Evolutionary conservation across 2,113 vertebrate genomes (phyloP).

Genomic region (Orientallactaga bullata): DNA sequence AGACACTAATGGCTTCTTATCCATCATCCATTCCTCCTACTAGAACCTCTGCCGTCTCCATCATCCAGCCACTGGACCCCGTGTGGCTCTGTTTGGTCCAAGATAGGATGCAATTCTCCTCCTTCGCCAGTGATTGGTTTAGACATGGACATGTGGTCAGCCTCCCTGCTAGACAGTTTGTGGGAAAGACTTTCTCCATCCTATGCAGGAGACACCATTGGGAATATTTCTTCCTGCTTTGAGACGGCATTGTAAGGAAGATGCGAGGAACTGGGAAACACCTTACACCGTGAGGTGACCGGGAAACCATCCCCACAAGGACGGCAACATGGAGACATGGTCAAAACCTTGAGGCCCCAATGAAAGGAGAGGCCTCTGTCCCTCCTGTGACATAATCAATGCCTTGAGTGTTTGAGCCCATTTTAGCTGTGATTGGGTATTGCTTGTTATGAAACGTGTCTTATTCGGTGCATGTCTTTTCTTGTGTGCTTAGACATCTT

Average conservation of each 20-base stretch:
- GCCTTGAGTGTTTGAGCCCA: too few relatives aligned
- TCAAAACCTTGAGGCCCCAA: neutral
- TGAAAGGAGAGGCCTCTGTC: too few relatives aligned
- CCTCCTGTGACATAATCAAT: neutral
- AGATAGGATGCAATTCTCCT: neutral
- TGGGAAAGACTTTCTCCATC: neutral
- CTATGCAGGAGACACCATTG: neutral
- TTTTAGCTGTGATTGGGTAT: neutral
- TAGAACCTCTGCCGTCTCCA: neutral
- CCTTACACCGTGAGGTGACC: neutral
- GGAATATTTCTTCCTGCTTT: neutral
- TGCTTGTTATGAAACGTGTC: neutral
- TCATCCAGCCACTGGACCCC: neutral
- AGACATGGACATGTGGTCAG: neutral
- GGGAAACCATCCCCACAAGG: neutral
- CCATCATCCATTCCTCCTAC: neutral
- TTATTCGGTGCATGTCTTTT: neutral
- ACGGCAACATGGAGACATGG: too few relatives aligned
- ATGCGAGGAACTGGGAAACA: neutral
- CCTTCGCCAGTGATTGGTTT: neutral
- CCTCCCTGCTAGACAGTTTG: neutral
- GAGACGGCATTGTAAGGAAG: neutral
- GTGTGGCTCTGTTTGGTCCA: neutral
- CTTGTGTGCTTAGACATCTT: neutral
- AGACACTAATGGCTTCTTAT: neutral